Evolutionary conservation across 1,140 invertebrate species (phyloP), one percentile per base, ranked within the genome.

Genomic region (Tyrophagus putrescentiae): DNA sequence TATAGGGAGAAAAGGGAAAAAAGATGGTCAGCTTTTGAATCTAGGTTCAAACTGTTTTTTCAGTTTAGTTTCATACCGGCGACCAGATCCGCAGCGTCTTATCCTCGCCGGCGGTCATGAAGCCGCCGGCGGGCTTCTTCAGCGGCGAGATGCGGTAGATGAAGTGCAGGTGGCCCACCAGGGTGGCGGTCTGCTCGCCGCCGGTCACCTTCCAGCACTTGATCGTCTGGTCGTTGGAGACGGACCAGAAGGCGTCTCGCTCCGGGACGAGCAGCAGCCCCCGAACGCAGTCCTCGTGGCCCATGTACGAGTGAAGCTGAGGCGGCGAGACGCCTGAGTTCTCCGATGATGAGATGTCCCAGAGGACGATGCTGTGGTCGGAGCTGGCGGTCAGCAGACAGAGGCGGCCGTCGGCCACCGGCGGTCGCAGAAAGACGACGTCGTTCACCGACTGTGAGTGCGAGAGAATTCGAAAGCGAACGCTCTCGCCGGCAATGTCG

Each of bases 281-380:
- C 32, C 52, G 52, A 33, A 54, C 52, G 39, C 52, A 54, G 27
- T 54, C 52, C 39, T 54, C 52, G 39, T 54, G 52, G 4, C 52
- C 52, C 11, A 27, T 16, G 39, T 18, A 54, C 1, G 27, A 1
- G n/a, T 25, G 52, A n/a, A 27, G 25, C 27, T 54, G 52, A n/a
- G n/a, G 27, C 11, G 27, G 13, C 3, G 27, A 36, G n/a, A 1
- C 25, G 4, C 27, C 52, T 13, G 31, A 48, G 7, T 21, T 25
- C 7, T 6, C 7, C 18, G 45, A 18, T 1, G 3, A 27, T 23
- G 13, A 27, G 3, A 54, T 3, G 25, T 54, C 25, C 52, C 52
- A 54, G 9, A 54, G 27, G 5, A 54, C 25, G 27, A 28, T 31
- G 11, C 13, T 32, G 13, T 27, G 11, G 27, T 54, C 52, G 3